Evolutionary conservation across 2,888 invertebrate genomes (phyloP).

Genomic region (Tetramorium bicarinatum): DNA sequence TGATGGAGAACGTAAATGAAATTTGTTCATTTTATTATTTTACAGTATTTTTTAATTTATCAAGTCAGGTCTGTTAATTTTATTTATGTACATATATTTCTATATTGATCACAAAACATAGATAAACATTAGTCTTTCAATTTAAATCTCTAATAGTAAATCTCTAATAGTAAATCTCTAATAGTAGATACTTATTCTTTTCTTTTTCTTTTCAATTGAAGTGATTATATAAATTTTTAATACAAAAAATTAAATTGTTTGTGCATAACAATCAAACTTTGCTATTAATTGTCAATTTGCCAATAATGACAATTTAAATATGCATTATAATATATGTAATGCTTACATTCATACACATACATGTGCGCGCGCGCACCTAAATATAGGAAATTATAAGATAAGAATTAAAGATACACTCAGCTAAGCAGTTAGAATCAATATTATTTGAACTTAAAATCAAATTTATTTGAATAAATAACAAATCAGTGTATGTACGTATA

Average conservation of each 20-base stretch:
- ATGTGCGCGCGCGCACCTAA: too few species aligned
- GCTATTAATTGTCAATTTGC: not conserved
- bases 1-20: not conserved
- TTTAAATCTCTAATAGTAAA: not conserved
- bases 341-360: not conserved
- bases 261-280: not conserved
- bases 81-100: not conserved
- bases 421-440: not conserved
- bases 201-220: not conserved
- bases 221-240: not conserved
- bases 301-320: not conserved
- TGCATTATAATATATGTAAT: not conserved
- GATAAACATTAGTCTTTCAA: not conserved
- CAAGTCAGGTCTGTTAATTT: not conserved
- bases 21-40: not conserved
- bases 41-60: not conserved
- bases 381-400: not conserved
- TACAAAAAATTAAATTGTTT: not conserved
- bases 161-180: not conserved
- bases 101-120: not conserved
- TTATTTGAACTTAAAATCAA: not conserved
- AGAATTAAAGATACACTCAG: not conserved
- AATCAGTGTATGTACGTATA: too few species aligned
- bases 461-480: not conserved
- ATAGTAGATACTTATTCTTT: not conserved